Conservation (phyloP, 2,888 invertebrate genomes). For the Volucella inanis region DNA sequence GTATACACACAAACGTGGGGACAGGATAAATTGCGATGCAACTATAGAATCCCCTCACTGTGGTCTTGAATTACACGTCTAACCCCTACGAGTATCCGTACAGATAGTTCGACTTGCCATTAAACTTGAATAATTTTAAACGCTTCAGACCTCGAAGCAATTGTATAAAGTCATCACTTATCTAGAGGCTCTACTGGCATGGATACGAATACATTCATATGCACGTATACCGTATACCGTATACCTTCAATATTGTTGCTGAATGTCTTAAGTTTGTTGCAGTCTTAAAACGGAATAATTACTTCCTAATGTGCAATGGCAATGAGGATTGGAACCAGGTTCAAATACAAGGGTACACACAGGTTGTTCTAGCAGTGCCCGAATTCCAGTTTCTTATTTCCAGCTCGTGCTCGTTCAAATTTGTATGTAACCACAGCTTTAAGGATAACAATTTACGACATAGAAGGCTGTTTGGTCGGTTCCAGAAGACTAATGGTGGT, state of each 20-base stretch:
- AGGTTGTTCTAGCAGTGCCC: conserved; percentile 35
- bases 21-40: no score
- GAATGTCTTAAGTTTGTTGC: conserved; percentile 2
- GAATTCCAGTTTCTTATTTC: background rate
- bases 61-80: conserved; percentile 13
- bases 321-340: conserved; percentile 1
- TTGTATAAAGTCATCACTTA: conserved; percentile 46
- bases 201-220: background rate
- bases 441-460: conserved; percentile 35
- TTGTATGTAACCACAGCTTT: conserved; percentile 23
- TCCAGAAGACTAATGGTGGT: conserved; percentile 29
- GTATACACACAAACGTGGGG: no score
- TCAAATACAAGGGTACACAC: conserved; percentile 21
- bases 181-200: background rate
- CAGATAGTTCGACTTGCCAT: background rate
- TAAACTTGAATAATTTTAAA: conserved; percentile 27
- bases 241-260: background rate
- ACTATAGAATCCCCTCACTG: background rate
- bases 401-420: conserved; percentile 35
- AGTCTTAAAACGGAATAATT: conserved; percentile 23
- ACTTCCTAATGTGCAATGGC: conserved; percentile 46
- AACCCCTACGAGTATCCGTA: background rate
- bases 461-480: conserved; percentile 35
- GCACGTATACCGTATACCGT: background rate
- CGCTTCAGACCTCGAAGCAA: conserved; percentile 29